phyloP scores from a whole-genome alignment of 92 coral and sea anemone species.

The Isaurus tuberculatus region DNA sequence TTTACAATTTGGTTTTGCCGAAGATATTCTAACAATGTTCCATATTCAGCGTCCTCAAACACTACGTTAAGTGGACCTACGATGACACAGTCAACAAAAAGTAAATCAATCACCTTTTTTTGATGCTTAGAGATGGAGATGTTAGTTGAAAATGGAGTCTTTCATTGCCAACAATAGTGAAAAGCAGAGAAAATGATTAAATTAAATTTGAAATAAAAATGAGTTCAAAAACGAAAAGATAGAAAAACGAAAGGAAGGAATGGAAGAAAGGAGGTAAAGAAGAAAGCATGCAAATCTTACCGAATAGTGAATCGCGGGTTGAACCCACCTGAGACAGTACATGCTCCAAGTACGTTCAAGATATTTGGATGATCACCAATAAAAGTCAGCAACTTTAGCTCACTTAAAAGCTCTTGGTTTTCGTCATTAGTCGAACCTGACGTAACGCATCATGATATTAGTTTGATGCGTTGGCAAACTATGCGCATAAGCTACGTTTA shows the following conservation, averaged over 20 bases:
- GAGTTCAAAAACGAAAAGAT: too few relatives aligned
- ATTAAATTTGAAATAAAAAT: too few relatives aligned
- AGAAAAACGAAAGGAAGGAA: too few relatives aligned
- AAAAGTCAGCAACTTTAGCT: constrained; percentile 60
- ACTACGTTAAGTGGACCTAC: background rate
- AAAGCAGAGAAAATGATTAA: too few relatives aligned
- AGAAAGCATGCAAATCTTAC: background rate
- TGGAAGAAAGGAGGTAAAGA: background rate
- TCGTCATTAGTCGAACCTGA: constrained; percentile 30
- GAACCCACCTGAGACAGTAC: constrained; percentile 67
- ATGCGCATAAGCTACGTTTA: background rate
- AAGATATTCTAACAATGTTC: constrained; percentile 69
- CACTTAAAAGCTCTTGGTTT: constrained; percentile 49
- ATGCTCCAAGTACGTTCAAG: constrained; percentile 74
- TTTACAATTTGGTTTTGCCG: constrained; percentile 60
- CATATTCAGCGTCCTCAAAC: constrained; percentile 75
- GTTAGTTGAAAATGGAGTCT: too few relatives aligned
- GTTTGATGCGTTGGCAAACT: too few relatives aligned
- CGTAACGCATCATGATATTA: too few relatives aligned
- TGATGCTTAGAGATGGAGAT: too few relatives aligned
- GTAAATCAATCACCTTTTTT: background rate
- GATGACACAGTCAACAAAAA: background rate
- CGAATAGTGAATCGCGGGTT: background rate
- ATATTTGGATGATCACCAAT: constrained; percentile 79
- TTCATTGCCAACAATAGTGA: too few relatives aligned